A percentile compares a stretch with the other conserved stretches of the same genome.
phyloP scores from a whole-genome alignment of 2,888 invertebrate genomes.

The Ichneumoninae sp. region DNA sequence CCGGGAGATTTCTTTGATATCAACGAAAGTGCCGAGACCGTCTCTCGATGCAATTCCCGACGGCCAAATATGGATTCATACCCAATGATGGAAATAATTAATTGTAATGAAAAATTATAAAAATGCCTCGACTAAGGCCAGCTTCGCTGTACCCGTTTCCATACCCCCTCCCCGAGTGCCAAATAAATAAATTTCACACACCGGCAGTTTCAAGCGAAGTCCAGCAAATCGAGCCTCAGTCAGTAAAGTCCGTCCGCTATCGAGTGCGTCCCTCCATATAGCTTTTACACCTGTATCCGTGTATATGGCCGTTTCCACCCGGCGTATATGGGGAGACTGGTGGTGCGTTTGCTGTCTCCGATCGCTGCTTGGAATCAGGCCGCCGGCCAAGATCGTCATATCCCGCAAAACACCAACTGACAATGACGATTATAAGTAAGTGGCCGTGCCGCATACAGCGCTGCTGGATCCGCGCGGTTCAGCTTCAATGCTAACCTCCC shows the following conservation, averaged over 20 bases:
- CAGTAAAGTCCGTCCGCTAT: slow-evolving; percentile 46
- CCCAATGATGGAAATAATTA: neutral
- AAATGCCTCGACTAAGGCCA: neutral
- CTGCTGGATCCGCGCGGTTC: slow-evolving; percentile 12
- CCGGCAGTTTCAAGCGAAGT: slow-evolving; percentile 61
- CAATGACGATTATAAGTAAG: slow-evolving; percentile 77
- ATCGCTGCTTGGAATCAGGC: slow-evolving; percentile 62
- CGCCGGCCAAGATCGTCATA: slow-evolving; percentile 72
- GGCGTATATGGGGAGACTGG: slow-evolving; percentile 79
- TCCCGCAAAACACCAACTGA: slow-evolving; percentile 76
- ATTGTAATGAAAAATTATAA: neutral
- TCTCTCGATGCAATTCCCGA: neutral
- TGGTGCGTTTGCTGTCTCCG: slow-evolving; percentile 66
- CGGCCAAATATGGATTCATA: neutral
- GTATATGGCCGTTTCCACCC: slow-evolving; percentile 75
- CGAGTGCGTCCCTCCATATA: slow-evolving; percentile 48
- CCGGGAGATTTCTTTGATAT: neutral
- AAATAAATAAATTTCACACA: slow-evolving; percentile 18
- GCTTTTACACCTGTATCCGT: slow-evolving; percentile 79
- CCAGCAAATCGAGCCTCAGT: slow-evolving; percentile 28
- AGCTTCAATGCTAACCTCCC: slow-evolving; percentile 40
- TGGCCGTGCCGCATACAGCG: slow-evolving; percentile 54
- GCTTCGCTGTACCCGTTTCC: neutral
- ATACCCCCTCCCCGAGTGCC: neutral
- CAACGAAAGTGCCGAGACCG: neutral